A percentile compares a stretch with the other conserved stretches of the same genome.
Conservation (phyloP, 1,140 invertebrate species). For the Drosophila eugracilis region DNA sequence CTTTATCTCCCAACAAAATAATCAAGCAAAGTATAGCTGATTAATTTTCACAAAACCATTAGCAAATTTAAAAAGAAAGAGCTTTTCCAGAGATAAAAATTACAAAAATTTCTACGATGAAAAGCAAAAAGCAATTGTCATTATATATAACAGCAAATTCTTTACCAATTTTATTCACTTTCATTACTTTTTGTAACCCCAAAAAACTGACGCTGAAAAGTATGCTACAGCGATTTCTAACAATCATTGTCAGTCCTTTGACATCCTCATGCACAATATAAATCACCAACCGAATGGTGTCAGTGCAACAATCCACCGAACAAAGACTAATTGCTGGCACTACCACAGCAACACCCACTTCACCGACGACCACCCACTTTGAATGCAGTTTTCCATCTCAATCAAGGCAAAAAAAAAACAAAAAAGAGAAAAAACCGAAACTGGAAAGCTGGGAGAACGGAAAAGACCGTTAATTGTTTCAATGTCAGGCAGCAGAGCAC, state of each 20-base stretch:
- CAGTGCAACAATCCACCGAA: slow-evolving; percentile 39
- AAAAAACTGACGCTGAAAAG: slow-evolving; percentile 22
- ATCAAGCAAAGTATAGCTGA: not conserved
- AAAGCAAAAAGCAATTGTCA: not conserved
- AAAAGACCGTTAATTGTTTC: slow-evolving; percentile 60
- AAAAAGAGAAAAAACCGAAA: not conserved
- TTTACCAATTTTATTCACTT: not conserved
- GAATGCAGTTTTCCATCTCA: slow-evolving; percentile 47
- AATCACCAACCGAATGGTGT: slow-evolving; percentile 46
- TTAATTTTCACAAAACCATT: not conserved
- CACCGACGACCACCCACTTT: not conserved
- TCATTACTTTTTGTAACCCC: not conserved
- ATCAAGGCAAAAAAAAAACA: slow-evolving; percentile 23
- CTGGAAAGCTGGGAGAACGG: slow-evolving; percentile 5
- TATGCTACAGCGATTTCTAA: slow-evolving; percentile 21
- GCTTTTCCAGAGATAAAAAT: not conserved
- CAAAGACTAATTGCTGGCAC: slow-evolving; percentile 54
- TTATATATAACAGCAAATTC: not conserved
- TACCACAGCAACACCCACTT: slow-evolving; percentile 1
- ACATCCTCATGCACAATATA: slow-evolving; percentile 31
- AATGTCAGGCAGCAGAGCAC: slow-evolving; percentile 60
- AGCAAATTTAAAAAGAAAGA: not conserved
- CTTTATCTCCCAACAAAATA: not conserved
- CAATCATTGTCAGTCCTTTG: slow-evolving; percentile 38
- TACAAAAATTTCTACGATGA: not conserved